Percentiles rank a stretch among this genome's conserved stretches.
phyloP scores from a whole-genome alignment of 1,140 invertebrate species.

The Nomia melanderi region DNA sequence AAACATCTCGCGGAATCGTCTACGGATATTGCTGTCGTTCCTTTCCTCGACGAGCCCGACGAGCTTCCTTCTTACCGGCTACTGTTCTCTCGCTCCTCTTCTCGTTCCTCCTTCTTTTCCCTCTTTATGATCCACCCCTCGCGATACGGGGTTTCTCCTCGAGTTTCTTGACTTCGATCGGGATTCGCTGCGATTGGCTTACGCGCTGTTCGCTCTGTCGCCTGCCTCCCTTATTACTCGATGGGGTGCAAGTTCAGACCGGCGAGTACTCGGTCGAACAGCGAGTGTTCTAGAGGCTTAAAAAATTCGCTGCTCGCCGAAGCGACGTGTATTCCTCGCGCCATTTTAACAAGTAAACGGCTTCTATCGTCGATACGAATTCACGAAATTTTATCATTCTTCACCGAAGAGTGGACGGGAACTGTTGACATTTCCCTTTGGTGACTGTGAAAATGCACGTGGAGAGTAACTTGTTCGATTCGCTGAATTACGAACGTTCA shows the following conservation, averaged over 20 bases:
- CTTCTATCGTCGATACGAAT: too few species aligned
- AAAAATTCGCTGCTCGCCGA: too few species aligned
- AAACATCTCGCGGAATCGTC: conserved; percentile 2
- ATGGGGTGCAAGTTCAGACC: not conserved
- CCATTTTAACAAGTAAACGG: too few species aligned
- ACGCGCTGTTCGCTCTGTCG: not conserved
- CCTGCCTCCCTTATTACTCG: not conserved
- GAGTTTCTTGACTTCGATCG: conserved; percentile 14
- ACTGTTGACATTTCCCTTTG: too few species aligned
- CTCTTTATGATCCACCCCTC: not conserved
- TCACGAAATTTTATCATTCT: too few species aligned
- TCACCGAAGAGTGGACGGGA: too few species aligned
- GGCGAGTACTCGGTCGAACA: too few species aligned
- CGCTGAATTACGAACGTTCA: too few species aligned
- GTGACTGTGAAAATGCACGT: too few species aligned
- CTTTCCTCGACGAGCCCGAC: not conserved
- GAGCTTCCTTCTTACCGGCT: not conserved
- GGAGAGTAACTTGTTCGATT: too few species aligned
- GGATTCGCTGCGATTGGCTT: conserved; percentile 8
- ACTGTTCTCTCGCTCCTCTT: not conserved
- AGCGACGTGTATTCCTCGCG: too few species aligned
- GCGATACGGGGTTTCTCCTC: not conserved
- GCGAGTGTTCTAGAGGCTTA: not conserved
- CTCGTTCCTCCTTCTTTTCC: not conserved
- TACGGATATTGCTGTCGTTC: not conserved